phyloP scores from a whole-genome alignment of 2,797 vertebrate genomes.

The Macrochelys suwanniensis region DNA sequence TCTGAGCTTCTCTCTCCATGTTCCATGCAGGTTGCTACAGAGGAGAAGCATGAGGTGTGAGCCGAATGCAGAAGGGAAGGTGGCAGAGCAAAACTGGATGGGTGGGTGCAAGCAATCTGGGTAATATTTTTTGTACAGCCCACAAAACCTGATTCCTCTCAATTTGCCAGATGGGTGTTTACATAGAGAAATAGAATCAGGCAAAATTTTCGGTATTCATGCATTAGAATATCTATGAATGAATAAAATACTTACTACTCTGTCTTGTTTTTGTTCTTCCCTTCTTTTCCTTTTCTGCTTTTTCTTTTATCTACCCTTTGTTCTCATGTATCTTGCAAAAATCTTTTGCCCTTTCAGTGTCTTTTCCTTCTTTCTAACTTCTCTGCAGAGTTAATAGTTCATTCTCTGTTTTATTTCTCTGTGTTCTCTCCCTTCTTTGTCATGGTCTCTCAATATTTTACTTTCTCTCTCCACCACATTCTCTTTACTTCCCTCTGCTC shows the following conservation, averaged over 20 bases:
- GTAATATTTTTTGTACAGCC: not conserved
- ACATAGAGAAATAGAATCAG: not conserved
- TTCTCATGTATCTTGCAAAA: not conserved
- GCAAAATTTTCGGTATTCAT: not conserved
- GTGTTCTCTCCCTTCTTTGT: not conserved
- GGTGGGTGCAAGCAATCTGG: not conserved
- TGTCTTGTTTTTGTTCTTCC: not conserved
- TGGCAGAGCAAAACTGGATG: not conserved
- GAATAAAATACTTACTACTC: not conserved
- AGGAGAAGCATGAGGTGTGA: not conserved
- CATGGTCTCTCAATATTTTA: not conserved
- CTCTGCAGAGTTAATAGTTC: not conserved
- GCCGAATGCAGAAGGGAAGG: not conserved
- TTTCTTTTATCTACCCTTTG: not conserved
- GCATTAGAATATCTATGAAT: not conserved
- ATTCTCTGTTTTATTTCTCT: not conserved
- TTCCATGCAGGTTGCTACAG: not conserved
- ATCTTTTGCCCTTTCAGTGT: not conserved
- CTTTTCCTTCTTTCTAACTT: not conserved
- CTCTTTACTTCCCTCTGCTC: not conserved
- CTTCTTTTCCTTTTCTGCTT: not conserved
- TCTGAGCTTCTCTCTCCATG: not conserved
- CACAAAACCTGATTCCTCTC: not conserved
- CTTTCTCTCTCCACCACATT: not conserved
- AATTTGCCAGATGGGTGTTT: not conserved